Evolutionary conservation across 1,140 invertebrate species (phyloP), one percentile per base, ranked within the genome.

Genomic region (Druon quercuslanigerum): DNA sequence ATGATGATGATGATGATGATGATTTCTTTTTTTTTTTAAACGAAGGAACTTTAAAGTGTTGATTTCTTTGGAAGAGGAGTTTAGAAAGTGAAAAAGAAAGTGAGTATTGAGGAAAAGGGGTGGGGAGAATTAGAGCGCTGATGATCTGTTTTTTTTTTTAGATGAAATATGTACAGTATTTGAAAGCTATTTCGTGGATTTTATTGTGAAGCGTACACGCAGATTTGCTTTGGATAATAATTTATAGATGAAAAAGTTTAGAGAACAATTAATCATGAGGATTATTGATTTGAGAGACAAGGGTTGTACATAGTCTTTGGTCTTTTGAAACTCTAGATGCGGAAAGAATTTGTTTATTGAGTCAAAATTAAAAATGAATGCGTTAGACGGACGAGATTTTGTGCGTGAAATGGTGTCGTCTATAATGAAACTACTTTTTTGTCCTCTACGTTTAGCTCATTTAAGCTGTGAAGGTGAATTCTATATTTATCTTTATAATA

Each of bases 101-200:
- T n/a, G n/a, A n/a, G n/a, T n/a, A 40, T 46, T 46, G 2, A 5
- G 4, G 9, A 11, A 46, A 46, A 9, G 11, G 7, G 8, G 40
- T 46, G 8, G 0, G 40, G 7, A 46, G 11, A 46, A 46, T 46
- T 11, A 46, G 7, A 46, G 40, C 6, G 40, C 40, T 46, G 7
- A 46, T 25, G 33, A 66, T 66, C 16, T 19, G 46, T 66, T 16
- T 25, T 25, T 25, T 25, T 25, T 25, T 25, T 25, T 25, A 7
- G 40, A 66, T 8, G 7, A 14, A 46, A 14, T 40, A 40, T 66
- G 60, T 66, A 66, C 60, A 66, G 60, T 66, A 60, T 66, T 40
- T 14, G n/a, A 25, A 66, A 66, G 8, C 5, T 1, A 16, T 40
- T 20, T 46, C 33, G 25, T 66, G 40, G 25, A 40, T 66, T 11